Conservation (phyloP, 2,888 invertebrate species). For the Cephus sareptanus region DNA sequence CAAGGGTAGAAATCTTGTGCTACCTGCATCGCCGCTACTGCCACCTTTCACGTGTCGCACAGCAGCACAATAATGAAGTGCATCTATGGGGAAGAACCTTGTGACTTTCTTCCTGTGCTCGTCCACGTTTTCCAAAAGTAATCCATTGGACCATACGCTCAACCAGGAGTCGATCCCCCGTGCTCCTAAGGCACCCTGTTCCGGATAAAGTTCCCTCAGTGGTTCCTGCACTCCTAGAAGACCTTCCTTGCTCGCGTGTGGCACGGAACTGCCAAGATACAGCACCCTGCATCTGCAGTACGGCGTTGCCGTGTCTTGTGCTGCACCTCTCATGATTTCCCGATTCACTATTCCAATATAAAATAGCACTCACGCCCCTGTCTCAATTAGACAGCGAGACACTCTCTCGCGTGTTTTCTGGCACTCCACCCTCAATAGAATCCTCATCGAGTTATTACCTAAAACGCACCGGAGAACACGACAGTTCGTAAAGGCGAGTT, state of each 20-base stretch:
- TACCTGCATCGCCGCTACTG: conserved; percentile 69
- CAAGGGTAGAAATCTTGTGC: conserved; percentile 90
- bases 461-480: background rate
- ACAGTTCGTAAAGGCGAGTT: background rate
- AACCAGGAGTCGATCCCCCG: conserved; percentile 96
- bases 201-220: conserved; percentile 93
- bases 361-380: background rate
- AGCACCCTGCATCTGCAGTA: conserved; percentile 96
- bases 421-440: background rate
- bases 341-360: background rate
- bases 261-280: conserved; percentile 95
- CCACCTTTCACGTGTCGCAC: conserved; percentile 81
- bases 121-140: conserved; percentile 94
- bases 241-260: conserved; percentile 97
- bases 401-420: background rate
- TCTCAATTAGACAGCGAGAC: background rate
- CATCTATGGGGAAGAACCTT: conserved; percentile 95
- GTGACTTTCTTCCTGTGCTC: conserved; percentile 95
- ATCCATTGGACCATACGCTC: conserved; percentile 96
- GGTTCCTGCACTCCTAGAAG: conserved; percentile 98
- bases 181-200: conserved; percentile 88
- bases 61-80: conserved; percentile 95
- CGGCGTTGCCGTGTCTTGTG: conserved; percentile 85
- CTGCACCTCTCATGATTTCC: conserved; percentile 57
- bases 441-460: background rate